These are phyloP conservation scores for Dermochelys coriacea DNA, from an alignment of 2,797 vertebrate genomes.

Conservation along the genomic window DNA sequence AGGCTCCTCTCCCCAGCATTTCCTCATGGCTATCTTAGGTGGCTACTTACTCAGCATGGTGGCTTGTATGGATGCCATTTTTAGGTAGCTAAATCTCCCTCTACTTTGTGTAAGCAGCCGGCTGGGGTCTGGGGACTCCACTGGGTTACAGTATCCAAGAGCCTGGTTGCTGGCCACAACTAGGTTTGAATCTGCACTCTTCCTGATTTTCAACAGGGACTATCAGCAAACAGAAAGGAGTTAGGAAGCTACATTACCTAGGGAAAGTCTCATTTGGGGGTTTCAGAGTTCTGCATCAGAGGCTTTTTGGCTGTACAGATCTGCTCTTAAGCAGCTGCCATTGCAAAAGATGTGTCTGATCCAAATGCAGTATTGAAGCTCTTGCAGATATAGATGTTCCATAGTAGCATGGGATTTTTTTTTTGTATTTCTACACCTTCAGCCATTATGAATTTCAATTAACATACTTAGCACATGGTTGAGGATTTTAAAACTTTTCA, in stretches of 20 bases:
- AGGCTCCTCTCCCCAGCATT: background rate
- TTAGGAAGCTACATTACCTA: no score
- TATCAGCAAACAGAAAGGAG: no score
- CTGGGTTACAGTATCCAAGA: no score
- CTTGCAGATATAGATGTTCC: background rate
- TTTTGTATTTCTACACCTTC: background rate
- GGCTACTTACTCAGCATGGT: background rate
- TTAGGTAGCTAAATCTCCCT: background rate
- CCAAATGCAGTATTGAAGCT: background rate
- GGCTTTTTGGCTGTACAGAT: background rate
- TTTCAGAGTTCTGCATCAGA: no score
- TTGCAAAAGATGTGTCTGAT: background rate
- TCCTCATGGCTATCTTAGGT: background rate
- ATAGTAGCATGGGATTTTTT: fast-evolving
- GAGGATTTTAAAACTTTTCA: background rate
- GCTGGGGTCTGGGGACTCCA: no score
- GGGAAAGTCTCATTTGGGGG: no score
- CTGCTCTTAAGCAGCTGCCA: background rate
- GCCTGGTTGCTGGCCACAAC: no score
- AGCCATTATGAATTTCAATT: background rate
- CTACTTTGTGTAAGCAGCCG: no score
- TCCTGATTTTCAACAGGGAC: no score
- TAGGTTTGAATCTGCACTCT: no score
- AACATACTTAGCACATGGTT: background rate
- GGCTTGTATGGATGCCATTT: background rate